Conservation (phyloP, 2,797 vertebrate genomes). For the Alexandromys oeconomus region DNA sequence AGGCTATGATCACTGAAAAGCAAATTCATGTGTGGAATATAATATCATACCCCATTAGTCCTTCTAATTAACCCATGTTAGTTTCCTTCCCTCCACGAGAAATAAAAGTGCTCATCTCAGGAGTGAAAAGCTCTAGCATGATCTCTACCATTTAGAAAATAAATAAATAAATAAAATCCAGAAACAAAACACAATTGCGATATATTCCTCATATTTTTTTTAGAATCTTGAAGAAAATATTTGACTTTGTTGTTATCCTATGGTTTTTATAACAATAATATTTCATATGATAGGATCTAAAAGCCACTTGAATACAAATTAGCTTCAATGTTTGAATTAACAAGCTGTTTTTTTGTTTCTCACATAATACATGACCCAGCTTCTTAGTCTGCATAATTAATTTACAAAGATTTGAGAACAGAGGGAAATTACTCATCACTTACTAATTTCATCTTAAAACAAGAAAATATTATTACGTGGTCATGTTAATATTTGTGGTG, state of each 20-base stretch:
- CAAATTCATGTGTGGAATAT: not conserved
- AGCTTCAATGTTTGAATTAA: not conserved
- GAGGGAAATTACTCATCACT: not conserved
- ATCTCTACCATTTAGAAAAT: not conserved
- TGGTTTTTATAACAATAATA: not conserved
- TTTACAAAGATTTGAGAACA: not conserved
- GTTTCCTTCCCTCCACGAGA: not conserved
- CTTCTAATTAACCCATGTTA: not conserved
- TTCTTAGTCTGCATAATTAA: not conserved
- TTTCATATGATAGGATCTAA: not conserved
- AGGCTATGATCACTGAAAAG: not conserved
- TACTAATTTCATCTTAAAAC: not conserved
- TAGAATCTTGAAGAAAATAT: not conserved
- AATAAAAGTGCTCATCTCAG: not conserved
- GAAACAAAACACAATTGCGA: not conserved
- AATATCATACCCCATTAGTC: not conserved
- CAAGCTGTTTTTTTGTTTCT: not conserved
- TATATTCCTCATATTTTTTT: not conserved
- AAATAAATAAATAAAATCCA: not conserved
- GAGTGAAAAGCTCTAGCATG: not conserved
- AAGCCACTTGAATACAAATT: not conserved
- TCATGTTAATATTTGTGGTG: not conserved
- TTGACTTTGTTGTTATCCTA: not conserved
- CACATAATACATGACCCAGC: not conserved
- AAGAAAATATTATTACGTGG: not conserved